Conservation (phyloP, 2,888 invertebrate species). For the Perizoma affinitatum region DNA sequence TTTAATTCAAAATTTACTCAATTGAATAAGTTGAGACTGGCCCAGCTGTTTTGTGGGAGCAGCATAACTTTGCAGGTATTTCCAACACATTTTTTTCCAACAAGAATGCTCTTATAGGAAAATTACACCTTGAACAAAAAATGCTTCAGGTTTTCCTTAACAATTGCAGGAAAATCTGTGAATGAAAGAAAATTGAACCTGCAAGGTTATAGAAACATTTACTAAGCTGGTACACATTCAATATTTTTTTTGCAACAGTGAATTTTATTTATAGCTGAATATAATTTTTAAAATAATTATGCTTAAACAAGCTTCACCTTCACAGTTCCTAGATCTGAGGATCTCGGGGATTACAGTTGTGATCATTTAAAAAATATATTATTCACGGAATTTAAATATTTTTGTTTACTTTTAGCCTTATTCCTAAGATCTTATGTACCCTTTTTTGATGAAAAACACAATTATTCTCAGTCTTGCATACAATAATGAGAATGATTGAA, state of each 20-base stretch:
- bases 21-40: too few species aligned
- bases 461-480: neutral
- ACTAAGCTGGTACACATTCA: conserved; percentile 20
- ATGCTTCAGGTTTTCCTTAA: conserved; percentile 8
- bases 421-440: too few species aligned
- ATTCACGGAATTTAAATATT: too few species aligned
- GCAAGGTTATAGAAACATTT: conserved; percentile 13
- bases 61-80: conserved; percentile 19
- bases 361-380: too few species aligned
- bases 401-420: too few species aligned
- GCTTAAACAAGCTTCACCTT: neutral
- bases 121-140: conserved; percentile 3
- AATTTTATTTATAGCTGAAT: neutral
- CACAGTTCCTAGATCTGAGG: neutral
- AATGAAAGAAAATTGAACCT: conserved; percentile 14
- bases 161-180: conserved; percentile 3
- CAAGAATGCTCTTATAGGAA: conserved; percentile 7
- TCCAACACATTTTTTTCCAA: neutral
- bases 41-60: too few species aligned
- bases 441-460: too few species aligned
- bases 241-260: neutral
- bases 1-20: too few species aligned
- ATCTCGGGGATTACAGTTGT: too few species aligned
- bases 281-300: neutral
- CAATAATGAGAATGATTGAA: neutral